Evolutionary conservation across 37 sponge, comb jelly and placozoan species (phyloP).

Genomic region (Chondrilla cf. caribensis): DNA sequence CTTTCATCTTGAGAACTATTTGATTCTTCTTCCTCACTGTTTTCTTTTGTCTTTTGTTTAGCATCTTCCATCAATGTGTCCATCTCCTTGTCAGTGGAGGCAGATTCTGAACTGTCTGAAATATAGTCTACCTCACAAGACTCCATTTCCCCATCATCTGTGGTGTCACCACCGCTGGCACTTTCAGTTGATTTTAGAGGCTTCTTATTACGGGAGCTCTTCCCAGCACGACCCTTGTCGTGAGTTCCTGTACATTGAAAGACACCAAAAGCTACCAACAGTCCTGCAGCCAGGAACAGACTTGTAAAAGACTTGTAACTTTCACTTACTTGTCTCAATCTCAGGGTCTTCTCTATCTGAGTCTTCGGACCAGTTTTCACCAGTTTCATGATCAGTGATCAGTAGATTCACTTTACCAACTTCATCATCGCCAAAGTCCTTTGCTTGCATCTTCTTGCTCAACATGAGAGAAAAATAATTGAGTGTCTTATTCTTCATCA

Average conservation of each 20-base stretch:
- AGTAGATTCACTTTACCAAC: neutral
- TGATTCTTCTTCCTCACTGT: slow-evolving; percentile 68
- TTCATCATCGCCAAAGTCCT: slow-evolving; percentile 39
- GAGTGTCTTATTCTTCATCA: slow-evolving; percentile 74
- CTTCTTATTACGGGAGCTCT: slow-evolving; percentile 46
- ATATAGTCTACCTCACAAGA: slow-evolving; percentile 90
- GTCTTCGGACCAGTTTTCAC: neutral
- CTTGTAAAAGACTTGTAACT: no score
- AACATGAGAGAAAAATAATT: slow-evolving; percentile 87
- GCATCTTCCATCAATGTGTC: slow-evolving; percentile 27
- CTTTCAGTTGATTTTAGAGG: slow-evolving; percentile 29
- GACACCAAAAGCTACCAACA: no score
- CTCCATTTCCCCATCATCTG: slow-evolving; percentile 83
- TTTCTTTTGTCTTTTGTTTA: slow-evolving; percentile 10
- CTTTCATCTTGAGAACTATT: slow-evolving; percentile 52
- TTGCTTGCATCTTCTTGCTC: slow-evolving; percentile 63
- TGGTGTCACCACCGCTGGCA: slow-evolving; percentile 53
- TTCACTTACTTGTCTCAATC: neutral
- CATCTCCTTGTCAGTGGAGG: slow-evolving; percentile 13
- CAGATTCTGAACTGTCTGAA: slow-evolving; percentile 52
- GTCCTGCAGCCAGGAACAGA: neutral
- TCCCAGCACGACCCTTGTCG: neutral
- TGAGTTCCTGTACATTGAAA: neutral
- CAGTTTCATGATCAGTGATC: neutral
- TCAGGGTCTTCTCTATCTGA: neutral